Percentiles rank a stretch among this genome's conserved stretches.
These are phyloP conservation scores for Thunnus thynnus DNA, from an alignment of 2,113 vertebrate genomes.

Conservation along the genomic window DNA sequence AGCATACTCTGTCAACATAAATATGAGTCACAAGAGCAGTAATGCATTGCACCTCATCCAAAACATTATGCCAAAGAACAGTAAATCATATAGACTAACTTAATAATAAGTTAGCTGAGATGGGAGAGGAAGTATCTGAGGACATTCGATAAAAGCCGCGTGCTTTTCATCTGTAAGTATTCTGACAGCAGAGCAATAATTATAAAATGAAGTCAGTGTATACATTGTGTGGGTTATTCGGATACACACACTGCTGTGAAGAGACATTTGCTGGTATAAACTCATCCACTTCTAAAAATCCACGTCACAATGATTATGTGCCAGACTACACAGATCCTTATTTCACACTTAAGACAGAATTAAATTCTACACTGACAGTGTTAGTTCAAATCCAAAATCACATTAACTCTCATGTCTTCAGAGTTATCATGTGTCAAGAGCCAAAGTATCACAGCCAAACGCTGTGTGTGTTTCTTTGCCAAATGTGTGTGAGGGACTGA, in stretches of 20 bases:
- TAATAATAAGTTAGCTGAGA: constrained; percentile 54
- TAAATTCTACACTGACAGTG: constrained; percentile 19
- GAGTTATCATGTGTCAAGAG: constrained; percentile 55
- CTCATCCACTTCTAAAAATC: constrained; percentile 4
- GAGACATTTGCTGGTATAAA: constrained; percentile 16
- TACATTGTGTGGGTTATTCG: constrained; percentile 44
- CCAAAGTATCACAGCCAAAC: constrained; percentile 32
- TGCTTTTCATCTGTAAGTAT: constrained; percentile 63
- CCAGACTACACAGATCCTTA: constrained; percentile 49
- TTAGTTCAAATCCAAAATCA: constrained; percentile 38
- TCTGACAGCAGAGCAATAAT: constrained; percentile 45
- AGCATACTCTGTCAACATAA: constrained; percentile 13
- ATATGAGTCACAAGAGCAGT: constrained; percentile 54
- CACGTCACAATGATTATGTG: not conserved
- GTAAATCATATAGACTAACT: constrained; percentile 46
- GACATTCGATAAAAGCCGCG: constrained; percentile 53
- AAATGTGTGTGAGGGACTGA: constrained; percentile 8
- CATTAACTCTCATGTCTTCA: constrained; percentile 49
- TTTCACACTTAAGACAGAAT: constrained; percentile 25
- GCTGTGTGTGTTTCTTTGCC: constrained; percentile 19
- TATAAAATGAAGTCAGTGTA: constrained; percentile 39
- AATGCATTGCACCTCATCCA: constrained; percentile 22
- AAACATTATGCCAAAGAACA: constrained; percentile 39
- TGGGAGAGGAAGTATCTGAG: constrained; percentile 13
- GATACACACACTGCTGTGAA: constrained; percentile 27